phyloP scores from a whole-genome alignment of 2,113 vertebrate species.

The Brachyistius frenatus region DNA sequence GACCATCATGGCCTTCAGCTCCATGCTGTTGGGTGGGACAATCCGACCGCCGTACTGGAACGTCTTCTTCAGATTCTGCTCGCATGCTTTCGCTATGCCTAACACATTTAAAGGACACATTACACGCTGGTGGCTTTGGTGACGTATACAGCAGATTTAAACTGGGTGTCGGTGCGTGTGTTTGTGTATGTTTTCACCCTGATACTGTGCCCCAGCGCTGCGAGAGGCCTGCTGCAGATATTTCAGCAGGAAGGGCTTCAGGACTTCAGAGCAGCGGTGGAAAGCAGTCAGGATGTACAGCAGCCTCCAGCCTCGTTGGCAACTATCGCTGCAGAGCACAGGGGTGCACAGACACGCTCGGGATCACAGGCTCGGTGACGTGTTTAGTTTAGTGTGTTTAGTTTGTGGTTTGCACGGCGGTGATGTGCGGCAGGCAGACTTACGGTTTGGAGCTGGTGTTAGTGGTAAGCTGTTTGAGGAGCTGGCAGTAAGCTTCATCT shows the following conservation, averaged over 20 bases:
- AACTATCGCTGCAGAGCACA: constrained; percentile 90
- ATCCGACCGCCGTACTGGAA: constrained; percentile 89
- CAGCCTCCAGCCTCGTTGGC: constrained; percentile 95
- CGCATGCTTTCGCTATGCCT: constrained; percentile 95
- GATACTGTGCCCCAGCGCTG: constrained; percentile 87
- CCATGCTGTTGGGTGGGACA: constrained; percentile 90
- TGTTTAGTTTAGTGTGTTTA: neutral
- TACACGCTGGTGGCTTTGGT: neutral
- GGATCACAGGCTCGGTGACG: constrained; percentile 19
- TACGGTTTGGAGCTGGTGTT: constrained; percentile 95
- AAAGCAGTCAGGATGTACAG: constrained; percentile 93
- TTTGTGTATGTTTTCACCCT: constrained; percentile 83
- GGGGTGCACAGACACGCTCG: constrained; percentile 3
- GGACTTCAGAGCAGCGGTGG: constrained; percentile 91
- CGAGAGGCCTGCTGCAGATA: constrained; percentile 87
- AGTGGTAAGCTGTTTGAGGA: constrained; percentile 93
- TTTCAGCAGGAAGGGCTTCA: constrained; percentile 88
- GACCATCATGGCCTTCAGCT: constrained; percentile 96
- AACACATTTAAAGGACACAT: constrained; percentile 10
- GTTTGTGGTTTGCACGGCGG: constrained; percentile 10
- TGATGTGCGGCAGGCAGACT: constrained; percentile 59
- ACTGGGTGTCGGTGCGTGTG: neutral
- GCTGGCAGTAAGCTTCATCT: constrained; percentile 95
- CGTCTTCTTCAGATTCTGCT: constrained; percentile 94
- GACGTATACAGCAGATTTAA: neutral